Evolutionary conservation across 1,140 invertebrate genomes (phyloP).

Genomic region (Brachionus paranguensis): DNA sequence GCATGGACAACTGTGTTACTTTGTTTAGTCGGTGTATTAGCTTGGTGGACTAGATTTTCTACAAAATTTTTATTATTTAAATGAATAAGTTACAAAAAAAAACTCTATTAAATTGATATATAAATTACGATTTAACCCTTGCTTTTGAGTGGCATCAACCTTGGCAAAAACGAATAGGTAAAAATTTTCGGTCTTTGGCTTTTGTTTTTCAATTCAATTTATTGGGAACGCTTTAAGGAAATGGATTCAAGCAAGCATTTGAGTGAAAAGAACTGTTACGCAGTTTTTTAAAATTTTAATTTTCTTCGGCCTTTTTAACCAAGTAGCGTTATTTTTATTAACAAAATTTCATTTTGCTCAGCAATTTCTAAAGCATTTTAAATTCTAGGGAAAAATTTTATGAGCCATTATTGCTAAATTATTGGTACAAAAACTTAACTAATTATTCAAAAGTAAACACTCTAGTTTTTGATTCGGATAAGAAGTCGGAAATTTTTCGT

Average conservation of each 20-base stretch:
- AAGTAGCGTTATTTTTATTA: neutral
- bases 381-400: neutral
- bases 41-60: neutral
- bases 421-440: neutral
- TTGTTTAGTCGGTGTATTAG: neutral
- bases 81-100: neutral
- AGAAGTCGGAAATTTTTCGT: neutral
- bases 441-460: neutral
- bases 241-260: neutral
- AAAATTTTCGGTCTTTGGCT: neutral
- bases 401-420: neutral
- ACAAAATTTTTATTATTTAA: neutral
- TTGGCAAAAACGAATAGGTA: neutral
- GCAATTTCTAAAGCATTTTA: neutral
- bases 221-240: neutral
- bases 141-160: neutral
- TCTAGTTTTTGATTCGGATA: neutral
- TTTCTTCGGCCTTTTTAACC: neutral
- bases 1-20: slow-evolving; percentile 10
- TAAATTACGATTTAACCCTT: neutral
- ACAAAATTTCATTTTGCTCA: neutral
- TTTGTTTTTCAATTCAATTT: neutral
- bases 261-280: neutral
- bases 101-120: too few relatives aligned
- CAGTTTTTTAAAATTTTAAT: neutral